A percentile compares a stretch with the other conserved stretches of the same genome.
Evolutionary conservation across 1,140 invertebrate genomes (phyloP).

Genomic region (Cherax destructor): DNA sequence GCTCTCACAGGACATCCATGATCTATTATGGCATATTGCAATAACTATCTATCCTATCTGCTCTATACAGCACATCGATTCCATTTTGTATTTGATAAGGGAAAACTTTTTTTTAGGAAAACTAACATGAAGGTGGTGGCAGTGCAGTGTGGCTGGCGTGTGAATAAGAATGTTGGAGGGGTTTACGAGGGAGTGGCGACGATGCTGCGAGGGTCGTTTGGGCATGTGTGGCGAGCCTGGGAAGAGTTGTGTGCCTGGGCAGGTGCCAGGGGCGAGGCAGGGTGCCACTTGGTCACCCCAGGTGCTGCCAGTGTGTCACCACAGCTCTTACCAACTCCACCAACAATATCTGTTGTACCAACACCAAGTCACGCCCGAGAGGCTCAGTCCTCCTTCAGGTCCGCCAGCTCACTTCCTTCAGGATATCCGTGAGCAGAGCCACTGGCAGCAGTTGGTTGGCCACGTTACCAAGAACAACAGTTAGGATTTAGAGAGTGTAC

Average conservation of each 20-base stretch:
- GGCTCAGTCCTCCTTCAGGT: conserved; percentile 18
- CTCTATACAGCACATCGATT: no score
- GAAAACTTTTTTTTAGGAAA: not conserved
- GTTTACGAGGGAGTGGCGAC: not conserved
- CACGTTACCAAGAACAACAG: not conserved
- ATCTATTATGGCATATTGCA: no score
- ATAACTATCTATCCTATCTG: no score
- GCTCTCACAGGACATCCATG: no score
- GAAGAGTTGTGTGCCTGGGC: not conserved
- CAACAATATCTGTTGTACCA: not conserved
- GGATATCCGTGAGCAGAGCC: conserved; percentile 27
- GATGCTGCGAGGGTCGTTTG: not conserved
- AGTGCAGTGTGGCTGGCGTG: not conserved
- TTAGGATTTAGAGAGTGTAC: not conserved
- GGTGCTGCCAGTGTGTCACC: conserved; percentile 9
- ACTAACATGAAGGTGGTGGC: not conserved
- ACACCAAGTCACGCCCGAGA: not conserved
- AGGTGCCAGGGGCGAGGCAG: not conserved
- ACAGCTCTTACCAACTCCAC: not conserved
- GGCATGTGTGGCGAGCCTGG: not conserved
- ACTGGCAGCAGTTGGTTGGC: conserved; percentile 8
- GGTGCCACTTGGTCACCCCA: not conserved
- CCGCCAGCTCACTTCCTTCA: conserved; percentile 14
- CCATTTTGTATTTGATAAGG: not conserved
- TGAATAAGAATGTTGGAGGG: not conserved